Evolutionary conservation across 2,888 invertebrate species (phyloP).

Genomic region (Limulus polyphemus): DNA sequence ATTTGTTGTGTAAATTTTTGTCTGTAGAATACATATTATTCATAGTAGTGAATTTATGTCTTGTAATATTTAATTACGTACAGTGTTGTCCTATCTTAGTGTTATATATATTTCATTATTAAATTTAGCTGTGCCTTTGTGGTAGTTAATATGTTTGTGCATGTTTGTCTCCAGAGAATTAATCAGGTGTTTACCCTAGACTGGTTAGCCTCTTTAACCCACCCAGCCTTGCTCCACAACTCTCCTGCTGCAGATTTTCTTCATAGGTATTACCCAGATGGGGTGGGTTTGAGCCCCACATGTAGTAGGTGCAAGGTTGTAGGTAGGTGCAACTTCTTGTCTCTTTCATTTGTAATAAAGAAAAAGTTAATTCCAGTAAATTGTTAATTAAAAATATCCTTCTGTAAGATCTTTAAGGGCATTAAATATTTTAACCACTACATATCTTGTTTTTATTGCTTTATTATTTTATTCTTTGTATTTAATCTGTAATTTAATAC

Average conservation of each 20-base stretch:
- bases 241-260: conserved; percentile 36
- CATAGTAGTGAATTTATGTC: too few relatives aligned
- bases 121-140: conserved; percentile 4
- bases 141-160: too few relatives aligned
- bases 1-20: too few relatives aligned
- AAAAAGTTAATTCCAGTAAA: too few relatives aligned
- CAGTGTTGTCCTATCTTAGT: not conserved
- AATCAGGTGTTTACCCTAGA: conserved; percentile 21
- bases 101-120: conserved; percentile 5
- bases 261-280: conserved; percentile 35
- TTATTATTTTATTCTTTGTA: too few relatives aligned
- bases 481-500: too few relatives aligned
- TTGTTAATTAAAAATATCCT: not conserved
- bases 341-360: not conserved
- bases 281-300: conserved; percentile 37
- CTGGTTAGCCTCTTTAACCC: conserved; percentile 31
- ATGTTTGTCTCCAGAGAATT: conserved; percentile 30
- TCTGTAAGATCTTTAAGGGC: not conserved
- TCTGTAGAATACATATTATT: too few relatives aligned
- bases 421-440: not conserved
- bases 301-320: conserved; percentile 17
- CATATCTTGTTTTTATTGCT: not conserved
- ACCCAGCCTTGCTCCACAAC: conserved; percentile 32
- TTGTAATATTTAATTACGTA: too few relatives aligned
- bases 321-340: conserved; percentile 2